Evolutionary conservation across 2,888 invertebrate species (phyloP).

Genomic region (Aplocera efformata): DNA sequence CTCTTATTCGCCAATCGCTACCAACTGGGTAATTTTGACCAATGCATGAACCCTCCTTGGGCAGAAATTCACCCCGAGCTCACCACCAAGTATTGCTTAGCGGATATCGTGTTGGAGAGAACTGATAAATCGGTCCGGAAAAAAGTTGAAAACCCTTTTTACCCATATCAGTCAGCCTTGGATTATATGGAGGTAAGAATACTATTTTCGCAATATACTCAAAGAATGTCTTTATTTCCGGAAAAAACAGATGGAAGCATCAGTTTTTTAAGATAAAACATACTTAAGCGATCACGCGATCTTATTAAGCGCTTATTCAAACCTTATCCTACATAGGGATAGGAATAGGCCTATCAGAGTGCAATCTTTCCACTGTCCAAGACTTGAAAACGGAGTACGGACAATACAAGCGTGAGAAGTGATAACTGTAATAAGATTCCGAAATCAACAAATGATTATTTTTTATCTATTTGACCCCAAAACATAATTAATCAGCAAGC

Average conservation of each 20-base stretch:
- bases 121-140: slow-evolving; percentile 46
- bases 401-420: too few species aligned
- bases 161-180: slow-evolving; percentile 66
- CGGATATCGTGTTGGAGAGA: slow-evolving; percentile 64
- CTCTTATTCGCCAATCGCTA: slow-evolving; percentile 77
- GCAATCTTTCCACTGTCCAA: too few species aligned
- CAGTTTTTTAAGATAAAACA: too few species aligned
- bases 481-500: slow-evolving; percentile 18
- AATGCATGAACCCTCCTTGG: slow-evolving; percentile 73
- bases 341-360: too few species aligned
- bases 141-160: slow-evolving; percentile 37
- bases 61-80: slow-evolving; percentile 46
- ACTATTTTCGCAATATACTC: too few species aligned
- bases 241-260: too few species aligned
- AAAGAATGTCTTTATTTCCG: too few species aligned
- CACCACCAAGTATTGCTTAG: slow-evolving; percentile 70
- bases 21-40: slow-evolving; percentile 82
- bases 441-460: slow-evolving; percentile 1
- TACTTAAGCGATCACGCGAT: too few species aligned
- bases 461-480: slow-evolving; percentile 18
- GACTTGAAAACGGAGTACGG: too few species aligned
- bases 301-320: too few species aligned
- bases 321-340: too few species aligned
- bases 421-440: neutral
- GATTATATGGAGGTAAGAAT: slow-evolving; percentile 65